Percentiles rank a stretch among this genome's conserved stretches.
These are phyloP conservation scores for Disparrhopalites patrizii DNA, from an alignment of 2,888 invertebrate species.

Conservation along the genomic window DNA sequence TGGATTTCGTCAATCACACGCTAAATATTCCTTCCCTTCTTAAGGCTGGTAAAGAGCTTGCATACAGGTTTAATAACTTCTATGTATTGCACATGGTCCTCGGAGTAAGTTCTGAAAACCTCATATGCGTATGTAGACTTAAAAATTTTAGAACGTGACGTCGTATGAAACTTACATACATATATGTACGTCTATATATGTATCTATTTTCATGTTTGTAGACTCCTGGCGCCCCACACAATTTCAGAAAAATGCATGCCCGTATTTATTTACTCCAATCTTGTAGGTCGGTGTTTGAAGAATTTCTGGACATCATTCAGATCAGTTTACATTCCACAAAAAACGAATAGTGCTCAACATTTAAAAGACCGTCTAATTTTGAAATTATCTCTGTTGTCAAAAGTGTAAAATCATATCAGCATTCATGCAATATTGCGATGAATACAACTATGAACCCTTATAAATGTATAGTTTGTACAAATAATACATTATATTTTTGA, in stretches of 20 bases:
- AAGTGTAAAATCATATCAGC: too few relatives aligned
- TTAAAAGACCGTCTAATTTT: too few relatives aligned
- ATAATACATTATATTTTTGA: too few relatives aligned
- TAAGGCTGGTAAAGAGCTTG: constrained; percentile 30
- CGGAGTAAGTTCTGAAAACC: constrained; percentile 29
- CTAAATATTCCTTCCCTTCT: constrained; percentile 13
- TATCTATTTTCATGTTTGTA: constrained; percentile 4
- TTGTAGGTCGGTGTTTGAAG: constrained; percentile 29
- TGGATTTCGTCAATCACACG: constrained; percentile 23
- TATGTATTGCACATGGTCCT: constrained; percentile 30
- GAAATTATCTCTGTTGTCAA: too few relatives aligned
- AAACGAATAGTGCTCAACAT: too few relatives aligned
- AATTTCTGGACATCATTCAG: constrained; percentile 29
- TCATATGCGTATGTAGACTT: background rate
- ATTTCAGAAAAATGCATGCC: constrained; percentile 34
- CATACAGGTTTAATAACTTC: constrained; percentile 33
- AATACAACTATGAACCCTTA: too few relatives aligned
- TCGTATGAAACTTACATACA: background rate
- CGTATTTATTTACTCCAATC: constrained; percentile 36
- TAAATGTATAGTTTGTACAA: too few relatives aligned
- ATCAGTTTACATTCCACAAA: too few relatives aligned
- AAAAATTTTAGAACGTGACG: background rate
- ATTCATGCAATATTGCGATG: too few relatives aligned
- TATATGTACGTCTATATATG: background rate
- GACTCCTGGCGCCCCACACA: constrained; percentile 31